phyloP scores from a whole-genome alignment of 2,797 vertebrate species.

The Sebastes ruberrimus region DNA sequence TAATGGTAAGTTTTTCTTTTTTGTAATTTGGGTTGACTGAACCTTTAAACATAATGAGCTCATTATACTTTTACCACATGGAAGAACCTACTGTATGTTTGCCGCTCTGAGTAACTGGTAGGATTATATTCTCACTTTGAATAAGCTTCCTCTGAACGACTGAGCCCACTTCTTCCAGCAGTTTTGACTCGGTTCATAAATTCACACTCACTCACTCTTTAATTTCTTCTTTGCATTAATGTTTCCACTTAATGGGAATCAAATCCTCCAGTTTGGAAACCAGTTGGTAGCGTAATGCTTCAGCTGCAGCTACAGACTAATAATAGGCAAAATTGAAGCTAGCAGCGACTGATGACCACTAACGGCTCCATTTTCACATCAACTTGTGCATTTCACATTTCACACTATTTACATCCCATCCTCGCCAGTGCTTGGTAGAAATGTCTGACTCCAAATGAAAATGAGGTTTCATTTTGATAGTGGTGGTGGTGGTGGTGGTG shows the following conservation, averaged over 20 bases:
- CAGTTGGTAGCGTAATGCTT: neutral
- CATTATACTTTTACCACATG: neutral
- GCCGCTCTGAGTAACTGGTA: neutral
- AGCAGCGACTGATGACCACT: conserved; percentile 4
- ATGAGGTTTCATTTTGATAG: neutral
- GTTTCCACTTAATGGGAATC: neutral
- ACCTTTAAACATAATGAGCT: neutral
- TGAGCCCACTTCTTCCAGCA: neutral
- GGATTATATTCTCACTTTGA: neutral
- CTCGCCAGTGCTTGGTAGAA: neutral
- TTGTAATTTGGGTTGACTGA: too few species aligned
- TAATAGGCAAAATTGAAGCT: neutral
- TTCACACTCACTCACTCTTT: neutral
- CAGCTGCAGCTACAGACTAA: neutral
- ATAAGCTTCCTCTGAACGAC: neutral
- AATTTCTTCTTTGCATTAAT: neutral
- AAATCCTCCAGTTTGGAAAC: neutral
- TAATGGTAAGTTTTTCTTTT: neutral
- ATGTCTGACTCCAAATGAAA: neutral
- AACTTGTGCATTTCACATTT: conserved; percentile 22
- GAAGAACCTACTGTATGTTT: too few species aligned
- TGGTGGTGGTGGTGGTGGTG: neutral
- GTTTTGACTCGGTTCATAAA: neutral
- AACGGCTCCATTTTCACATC: conserved; percentile 14
- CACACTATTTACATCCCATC: conserved; percentile 7